Evolutionary conservation across 2,888 invertebrate genomes (phyloP).

Genomic region (Molanna angustata): DNA sequence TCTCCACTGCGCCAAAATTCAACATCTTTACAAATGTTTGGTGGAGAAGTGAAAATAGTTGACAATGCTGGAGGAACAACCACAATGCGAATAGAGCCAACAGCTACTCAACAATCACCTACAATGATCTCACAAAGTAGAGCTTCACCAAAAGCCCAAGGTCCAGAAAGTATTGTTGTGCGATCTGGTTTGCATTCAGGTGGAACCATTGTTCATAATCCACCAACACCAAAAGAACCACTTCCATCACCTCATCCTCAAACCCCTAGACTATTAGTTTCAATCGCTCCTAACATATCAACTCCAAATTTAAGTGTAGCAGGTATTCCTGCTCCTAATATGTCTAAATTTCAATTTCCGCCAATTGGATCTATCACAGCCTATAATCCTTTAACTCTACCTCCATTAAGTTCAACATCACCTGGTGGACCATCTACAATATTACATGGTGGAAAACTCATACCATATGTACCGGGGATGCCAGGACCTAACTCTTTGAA

Average conservation of each 20-base stretch:
- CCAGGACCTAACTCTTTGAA: slow-evolving; percentile 73
- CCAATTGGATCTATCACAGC: slow-evolving; percentile 68
- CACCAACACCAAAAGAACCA: slow-evolving; percentile 53
- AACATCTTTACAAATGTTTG: slow-evolving; percentile 65
- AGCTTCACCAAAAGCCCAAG: slow-evolving; percentile 47
- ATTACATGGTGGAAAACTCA: slow-evolving; percentile 68
- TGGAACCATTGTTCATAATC: slow-evolving; percentile 70
- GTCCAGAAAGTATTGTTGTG: slow-evolving; percentile 66
- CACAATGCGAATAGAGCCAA: slow-evolving; percentile 66
- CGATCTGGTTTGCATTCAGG: slow-evolving; percentile 81
- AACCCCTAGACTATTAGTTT: slow-evolving; percentile 57
- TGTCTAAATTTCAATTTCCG: slow-evolving; percentile 61
- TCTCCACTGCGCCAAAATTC: slow-evolving; percentile 55
- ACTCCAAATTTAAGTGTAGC: slow-evolving; percentile 54
- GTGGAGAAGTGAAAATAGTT: slow-evolving; percentile 74
- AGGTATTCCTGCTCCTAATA: slow-evolving; percentile 45
- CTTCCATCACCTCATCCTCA: slow-evolving; percentile 47
- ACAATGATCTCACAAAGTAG: slow-evolving; percentile 52
- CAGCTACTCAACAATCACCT: slow-evolving; percentile 57
- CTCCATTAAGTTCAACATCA: slow-evolving; percentile 50
- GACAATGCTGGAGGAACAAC: slow-evolving; percentile 68
- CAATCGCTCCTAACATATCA: slow-evolving; percentile 54
- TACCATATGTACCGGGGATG: slow-evolving; percentile 84
- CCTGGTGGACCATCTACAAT: slow-evolving; percentile 63
- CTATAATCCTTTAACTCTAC: slow-evolving; percentile 66